Percentiles rank a stretch among this genome's conserved stretches.
These are phyloP conservation scores for Euzetes globulus DNA, from an alignment of 2,888 invertebrate species.

Conservation along the genomic window DNA sequence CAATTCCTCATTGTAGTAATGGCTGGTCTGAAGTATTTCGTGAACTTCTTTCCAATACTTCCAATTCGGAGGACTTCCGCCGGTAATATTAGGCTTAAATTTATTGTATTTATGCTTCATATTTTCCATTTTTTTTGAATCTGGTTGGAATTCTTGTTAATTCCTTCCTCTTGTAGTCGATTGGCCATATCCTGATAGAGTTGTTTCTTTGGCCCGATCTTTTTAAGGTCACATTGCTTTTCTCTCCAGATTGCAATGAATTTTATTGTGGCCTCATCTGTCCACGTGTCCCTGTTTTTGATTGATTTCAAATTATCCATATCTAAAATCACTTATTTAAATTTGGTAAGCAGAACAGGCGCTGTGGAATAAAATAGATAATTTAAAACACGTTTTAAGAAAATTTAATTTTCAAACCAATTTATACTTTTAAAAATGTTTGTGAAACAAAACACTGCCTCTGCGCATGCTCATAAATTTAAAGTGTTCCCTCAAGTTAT, in stretches of 20 bases:
- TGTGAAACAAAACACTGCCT: no score
- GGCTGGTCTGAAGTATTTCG: background rate
- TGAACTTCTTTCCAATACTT: background rate
- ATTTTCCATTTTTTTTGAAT: background rate
- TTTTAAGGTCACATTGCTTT: background rate
- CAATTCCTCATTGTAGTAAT: background rate
- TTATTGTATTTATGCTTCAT: background rate
- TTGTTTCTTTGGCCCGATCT: background rate
- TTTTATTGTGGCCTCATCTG: background rate
- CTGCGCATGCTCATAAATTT: no score
- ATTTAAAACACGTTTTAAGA: no score
- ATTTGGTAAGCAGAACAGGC: no score
- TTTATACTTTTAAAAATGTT: background rate
- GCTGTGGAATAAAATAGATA: no score
- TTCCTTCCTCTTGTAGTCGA: background rate
- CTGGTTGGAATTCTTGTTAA: background rate
- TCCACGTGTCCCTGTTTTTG: background rate
- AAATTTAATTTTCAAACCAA: background rate
- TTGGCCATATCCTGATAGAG: background rate
- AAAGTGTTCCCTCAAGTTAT: background rate
- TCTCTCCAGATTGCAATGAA: background rate
- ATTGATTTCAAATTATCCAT: no score
- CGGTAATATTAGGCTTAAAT: background rate
- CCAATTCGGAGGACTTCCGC: background rate
- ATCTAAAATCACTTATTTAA: background rate